phyloP scores from a whole-genome alignment of 2,797 vertebrate genomes.

The Nasua narica region DNA sequence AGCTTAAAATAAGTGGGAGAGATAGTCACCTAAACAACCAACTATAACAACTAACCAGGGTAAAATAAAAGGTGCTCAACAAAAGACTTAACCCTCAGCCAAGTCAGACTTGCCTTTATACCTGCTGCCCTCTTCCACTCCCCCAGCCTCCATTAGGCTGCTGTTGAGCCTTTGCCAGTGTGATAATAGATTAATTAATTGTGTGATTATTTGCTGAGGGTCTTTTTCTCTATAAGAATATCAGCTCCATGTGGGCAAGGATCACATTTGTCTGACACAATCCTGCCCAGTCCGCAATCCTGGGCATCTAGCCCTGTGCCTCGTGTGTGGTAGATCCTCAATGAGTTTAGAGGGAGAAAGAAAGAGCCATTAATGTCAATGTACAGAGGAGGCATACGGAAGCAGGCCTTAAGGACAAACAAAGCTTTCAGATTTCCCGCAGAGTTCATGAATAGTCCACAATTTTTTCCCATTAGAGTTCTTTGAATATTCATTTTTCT shows the following conservation, averaged over 20 bases:
- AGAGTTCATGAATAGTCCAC: not conserved
- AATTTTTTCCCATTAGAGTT: not conserved
- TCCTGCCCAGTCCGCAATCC: fast-evolving
- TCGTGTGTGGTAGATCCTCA: not conserved
- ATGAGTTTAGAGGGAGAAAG: not conserved
- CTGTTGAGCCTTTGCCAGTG: not conserved
- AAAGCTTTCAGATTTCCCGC: not conserved
- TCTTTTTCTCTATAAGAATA: not conserved
- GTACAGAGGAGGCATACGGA: not conserved
- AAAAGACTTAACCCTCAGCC: not conserved
- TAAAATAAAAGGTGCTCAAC: not conserved
- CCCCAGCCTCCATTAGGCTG: fast-evolving
- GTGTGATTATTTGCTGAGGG: not conserved
- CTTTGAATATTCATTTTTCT: not conserved
- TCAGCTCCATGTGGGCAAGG: not conserved
- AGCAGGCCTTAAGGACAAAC: not conserved
- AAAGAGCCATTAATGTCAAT: not conserved
- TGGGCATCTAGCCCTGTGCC: not conserved
- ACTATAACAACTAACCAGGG: not conserved
- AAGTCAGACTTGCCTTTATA: not conserved
- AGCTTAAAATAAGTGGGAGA: not conserved
- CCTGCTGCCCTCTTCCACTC: not conserved
- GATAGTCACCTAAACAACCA: not conserved
- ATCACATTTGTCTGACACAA: not conserved
- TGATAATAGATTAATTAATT: not conserved